phyloP scores from a whole-genome alignment of 2,888 invertebrate species.

The Zygaena filipendulae region DNA sequence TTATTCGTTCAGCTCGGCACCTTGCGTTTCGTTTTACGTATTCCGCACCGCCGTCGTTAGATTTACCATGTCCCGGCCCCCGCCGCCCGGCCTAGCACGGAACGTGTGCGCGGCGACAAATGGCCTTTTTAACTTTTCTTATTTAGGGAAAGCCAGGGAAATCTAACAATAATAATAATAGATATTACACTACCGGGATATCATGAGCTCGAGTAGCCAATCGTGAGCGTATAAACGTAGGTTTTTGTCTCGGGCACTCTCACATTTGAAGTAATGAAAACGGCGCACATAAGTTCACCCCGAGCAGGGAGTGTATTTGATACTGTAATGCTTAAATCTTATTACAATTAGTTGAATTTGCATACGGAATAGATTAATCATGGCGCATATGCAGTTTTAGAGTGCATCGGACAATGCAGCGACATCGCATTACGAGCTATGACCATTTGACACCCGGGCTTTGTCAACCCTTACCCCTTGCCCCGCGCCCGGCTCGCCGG shows the following conservation, averaged over 20 bases:
- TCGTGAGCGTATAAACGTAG: constrained; percentile 37
- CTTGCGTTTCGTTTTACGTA: constrained; percentile 7
- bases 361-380: constrained; percentile 55
- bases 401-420: constrained; percentile 25
- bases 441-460: constrained; percentile 17
- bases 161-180: constrained; percentile 60
- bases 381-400: constrained; percentile 41
- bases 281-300: constrained; percentile 21
- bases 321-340: constrained; percentile 38
- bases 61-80: constrained; percentile 6
- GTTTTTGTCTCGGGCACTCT: constrained; percentile 24
- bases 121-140: constrained; percentile 68
- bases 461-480: constrained; percentile 29
- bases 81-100: constrained; percentile 20
- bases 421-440: constrained; percentile 22
- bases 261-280: constrained; percentile 26
- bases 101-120: constrained; percentile 58
- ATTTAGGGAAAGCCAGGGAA: constrained; percentile 56
- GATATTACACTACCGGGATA: constrained; percentile 31
- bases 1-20: constrained; percentile 27
- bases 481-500: too few species aligned
- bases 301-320: constrained; percentile 18
- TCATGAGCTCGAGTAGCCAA: constrained; percentile 41
- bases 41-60: constrained; percentile 2
- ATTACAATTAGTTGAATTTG: constrained; percentile 61